Base-by-base conservation (phyloP, 2,888 invertebrate species). In the Hyppa rectilinea region DNA sequence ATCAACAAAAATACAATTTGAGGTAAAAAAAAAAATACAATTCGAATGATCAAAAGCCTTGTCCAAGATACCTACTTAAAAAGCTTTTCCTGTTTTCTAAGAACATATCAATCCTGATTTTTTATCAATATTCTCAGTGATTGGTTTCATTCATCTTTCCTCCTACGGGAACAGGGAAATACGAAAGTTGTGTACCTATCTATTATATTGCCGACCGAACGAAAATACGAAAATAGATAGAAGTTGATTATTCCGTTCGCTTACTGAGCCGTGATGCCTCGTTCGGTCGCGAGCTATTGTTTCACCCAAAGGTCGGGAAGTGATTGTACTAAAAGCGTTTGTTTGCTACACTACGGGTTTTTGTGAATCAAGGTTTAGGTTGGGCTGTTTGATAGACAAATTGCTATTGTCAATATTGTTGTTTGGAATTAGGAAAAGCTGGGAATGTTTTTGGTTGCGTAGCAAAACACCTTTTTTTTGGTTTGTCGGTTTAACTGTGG, bases 261-360 rank as follows among this genome's bases (percentile, higher is more conserved):
- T 75, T 71, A 82, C 65, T 78, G 74, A 59, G 75, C 68, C 75
- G 64, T 77, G 80, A 68, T 55, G 80, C 64, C 59, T 59, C 64
- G 69, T 77, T 76, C 59, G 59, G 75, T 50, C 58, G 59, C 68
- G 65, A 72, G 66, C 80, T 69, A 78, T 80, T 82, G 80, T 82
- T 78, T 78, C 53, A 79, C 66, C 60, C 43, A 74, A 81, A 82
- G 67, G 80, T 80, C 72, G 52, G 71, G 67, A 67, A 80, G 77
- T 82, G 82, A 82, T 82, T 76, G 64, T 77, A 70, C 74, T 76
- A 72, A 82, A 82, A 82, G 71, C 66, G 71, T 73, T 80, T 82
- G 80, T 82, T 75, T 80, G 63, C 74, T 58, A 74, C 68, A 68
- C 67, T 69, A 52, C 79, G 53, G 70, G 75, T 63, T 71, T 78